Evolutionary conservation across 1,140 invertebrate genomes (phyloP), one percentile per base, ranked within the genome.

Genomic region (Formica selysi): DNA sequence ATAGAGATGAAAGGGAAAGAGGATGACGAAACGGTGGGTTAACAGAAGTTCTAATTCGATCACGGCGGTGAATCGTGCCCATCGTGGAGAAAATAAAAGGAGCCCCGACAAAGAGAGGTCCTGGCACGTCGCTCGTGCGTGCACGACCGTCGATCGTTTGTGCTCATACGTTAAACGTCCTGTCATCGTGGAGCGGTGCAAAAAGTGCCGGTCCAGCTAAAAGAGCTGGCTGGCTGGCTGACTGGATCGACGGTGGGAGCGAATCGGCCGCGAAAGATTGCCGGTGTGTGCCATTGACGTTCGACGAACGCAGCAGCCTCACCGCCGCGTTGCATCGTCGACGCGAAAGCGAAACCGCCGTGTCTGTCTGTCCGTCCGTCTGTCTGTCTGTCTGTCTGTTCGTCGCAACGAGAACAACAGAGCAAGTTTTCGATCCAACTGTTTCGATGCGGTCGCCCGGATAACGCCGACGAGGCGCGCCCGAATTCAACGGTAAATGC

Each of bases 121-220:
- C 81, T 41, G 59, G 59, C 36, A 51, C 48, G 61, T 64, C 41
- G 59, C 57, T 78, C 73, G 44, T 76, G 61, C 70, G 81, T 76
- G 48, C 59, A 78, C 73, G 59, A 48, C 32, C 73, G 81, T 19
- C 44, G 59, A 78, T 61, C 73, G 73, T 85, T 85, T 78, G 81
- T 78, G 41, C 73, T 78, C 81, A 36, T 78, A 85, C 71, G 73
- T 85, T 85, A 85, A 85, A 85, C 81, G 81, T 85, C 73, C 81
- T 78, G 81, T 65, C 81, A 78, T 78, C 81, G 71, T 78, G 74
- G 81, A 65, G 44, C 59, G 8, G 81, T 51, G 81, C 81, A 85
- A 85, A 85, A 85, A 85, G 81, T 85, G 71, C 81, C 81, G 81
- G 44, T 38, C 81, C 81, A 44, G 61, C 71, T 85, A 78, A 85